Base-by-base conservation (phyloP, 2,113 vertebrate species). In the Percina caprodes region DNA sequence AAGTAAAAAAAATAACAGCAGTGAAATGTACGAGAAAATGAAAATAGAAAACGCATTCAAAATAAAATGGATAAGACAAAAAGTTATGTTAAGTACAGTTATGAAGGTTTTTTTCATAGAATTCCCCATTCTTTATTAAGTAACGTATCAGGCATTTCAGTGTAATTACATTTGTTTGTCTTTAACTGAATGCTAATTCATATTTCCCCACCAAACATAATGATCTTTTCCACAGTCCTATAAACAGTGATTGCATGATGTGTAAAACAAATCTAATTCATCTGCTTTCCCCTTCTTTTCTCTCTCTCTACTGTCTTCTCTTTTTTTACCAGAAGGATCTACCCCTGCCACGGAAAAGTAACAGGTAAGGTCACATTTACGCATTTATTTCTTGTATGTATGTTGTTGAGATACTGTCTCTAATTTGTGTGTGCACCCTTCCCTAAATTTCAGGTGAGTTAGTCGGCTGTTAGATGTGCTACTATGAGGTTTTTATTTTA, bases 311-410 rank as follows among this genome's bases (percentile, higher is more conserved):
- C 73, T 67, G 16, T 18, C 78, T 60, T 70, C 4, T 89, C 51
- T 85, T 90, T 77, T 77, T 70, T 85, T 52, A 73, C 80, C 89
- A 94, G 92, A 94, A 94, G 92, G 93, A 94, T 88, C 79, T 94
- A 71, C 93, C 93, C 69, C 90, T 94, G 87, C 93, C 93, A 23
- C 86, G 93, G 4, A 94, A 94, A 92, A 93, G 92, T 86, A 92
- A 90, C 89, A 90, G 90, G 93, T 94, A 85, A 85, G 91, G 85
- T 83, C 8, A 56, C 15, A 3, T 26, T 30, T 65, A 35, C 4
- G 4, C n/a, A 16, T 75, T 69, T 45, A 16, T 61, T 49, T 5
- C 13, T 69, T 74, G 1, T 55, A 21, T 62, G 3, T 77, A 1
- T 5, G 68, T 39, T 66, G 21, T 51, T 30, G 16, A 26, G 23